A percentile compares a stretch with the other conserved stretches of the same genome.
Evolutionary conservation across 2,888 invertebrate genomes (phyloP).

Genomic region (Nephrotoma flavescens): DNA sequence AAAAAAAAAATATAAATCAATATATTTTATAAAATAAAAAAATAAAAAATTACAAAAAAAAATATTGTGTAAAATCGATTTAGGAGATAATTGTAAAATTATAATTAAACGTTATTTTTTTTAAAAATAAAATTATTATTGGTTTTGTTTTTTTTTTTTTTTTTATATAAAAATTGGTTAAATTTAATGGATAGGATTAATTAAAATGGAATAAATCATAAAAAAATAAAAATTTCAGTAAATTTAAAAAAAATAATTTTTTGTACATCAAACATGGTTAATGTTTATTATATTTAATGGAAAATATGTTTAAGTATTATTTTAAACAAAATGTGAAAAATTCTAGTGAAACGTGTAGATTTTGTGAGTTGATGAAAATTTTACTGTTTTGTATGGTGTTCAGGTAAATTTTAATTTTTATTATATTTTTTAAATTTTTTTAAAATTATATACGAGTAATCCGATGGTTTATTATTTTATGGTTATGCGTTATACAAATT

Average conservation of each 20-base stretch:
- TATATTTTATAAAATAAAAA: slow-evolving; percentile 2
- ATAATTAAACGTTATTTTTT: neutral
- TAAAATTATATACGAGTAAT: neutral
- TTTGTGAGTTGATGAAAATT: neutral
- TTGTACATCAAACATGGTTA: neutral
- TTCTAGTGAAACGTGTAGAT: neutral
- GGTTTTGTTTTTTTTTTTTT: neutral
- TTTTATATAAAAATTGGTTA: neutral
- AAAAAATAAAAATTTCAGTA: neutral
- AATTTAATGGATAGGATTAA: neutral
- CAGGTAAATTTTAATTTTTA: neutral
- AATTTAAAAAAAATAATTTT: neutral
- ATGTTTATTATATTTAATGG: neutral
- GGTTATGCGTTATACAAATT: no score
- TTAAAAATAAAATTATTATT: neutral
- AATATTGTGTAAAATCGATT: slow-evolving; percentile 10
- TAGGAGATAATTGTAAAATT: slow-evolving; percentile 7
- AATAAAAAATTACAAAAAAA: slow-evolving; percentile 6
- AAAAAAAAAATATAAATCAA: neutral
- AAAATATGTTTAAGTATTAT: neutral
- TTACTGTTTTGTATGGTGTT: neutral
- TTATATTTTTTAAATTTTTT: neutral
- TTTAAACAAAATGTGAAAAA: neutral
- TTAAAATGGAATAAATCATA: neutral
- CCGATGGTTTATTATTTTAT: no score